phyloP scores from a whole-genome alignment of 2,888 invertebrate species.

The Sphaeridia pumilis region DNA sequence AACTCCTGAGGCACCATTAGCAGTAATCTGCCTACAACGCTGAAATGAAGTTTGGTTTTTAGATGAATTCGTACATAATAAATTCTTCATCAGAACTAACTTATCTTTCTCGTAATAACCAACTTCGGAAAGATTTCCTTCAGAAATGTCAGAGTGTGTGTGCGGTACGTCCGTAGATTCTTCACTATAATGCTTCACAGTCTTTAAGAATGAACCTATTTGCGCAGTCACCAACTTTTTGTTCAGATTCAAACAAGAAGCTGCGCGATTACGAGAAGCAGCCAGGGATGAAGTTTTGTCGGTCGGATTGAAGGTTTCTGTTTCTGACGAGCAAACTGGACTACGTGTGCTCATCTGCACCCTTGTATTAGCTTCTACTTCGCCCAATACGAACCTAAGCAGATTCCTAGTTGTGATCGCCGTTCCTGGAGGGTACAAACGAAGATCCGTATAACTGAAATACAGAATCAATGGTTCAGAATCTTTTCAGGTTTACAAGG shows the following conservation, averaged over 20 bases:
- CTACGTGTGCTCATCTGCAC: conserved; percentile 25
- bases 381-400: conserved; percentile 28
- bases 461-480: too few species aligned
- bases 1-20: neutral
- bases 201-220: conserved; percentile 17
- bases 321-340: conserved; percentile 17
- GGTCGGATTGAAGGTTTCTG: neutral
- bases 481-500: neutral
- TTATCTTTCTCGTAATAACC: conserved; percentile 2
- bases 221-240: conserved; percentile 15
- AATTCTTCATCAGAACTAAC: neutral
- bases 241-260: conserved; percentile 15
- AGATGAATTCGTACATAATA: neutral
- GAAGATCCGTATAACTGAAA: conserved; percentile 25
- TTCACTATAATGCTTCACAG: conserved; percentile 1
- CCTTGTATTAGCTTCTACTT: conserved; percentile 26
- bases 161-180: neutral
- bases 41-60: neutral
- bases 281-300: neutral
- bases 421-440: conserved; percentile 25
- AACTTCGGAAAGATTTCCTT: conserved; percentile 3
- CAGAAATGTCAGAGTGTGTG: neutral
- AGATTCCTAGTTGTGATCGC: conserved; percentile 24
- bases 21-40: neutral
- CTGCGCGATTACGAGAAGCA: neutral